phyloP scores from a whole-genome alignment of 2,888 invertebrate genomes.

The Chesias legatella region DNA sequence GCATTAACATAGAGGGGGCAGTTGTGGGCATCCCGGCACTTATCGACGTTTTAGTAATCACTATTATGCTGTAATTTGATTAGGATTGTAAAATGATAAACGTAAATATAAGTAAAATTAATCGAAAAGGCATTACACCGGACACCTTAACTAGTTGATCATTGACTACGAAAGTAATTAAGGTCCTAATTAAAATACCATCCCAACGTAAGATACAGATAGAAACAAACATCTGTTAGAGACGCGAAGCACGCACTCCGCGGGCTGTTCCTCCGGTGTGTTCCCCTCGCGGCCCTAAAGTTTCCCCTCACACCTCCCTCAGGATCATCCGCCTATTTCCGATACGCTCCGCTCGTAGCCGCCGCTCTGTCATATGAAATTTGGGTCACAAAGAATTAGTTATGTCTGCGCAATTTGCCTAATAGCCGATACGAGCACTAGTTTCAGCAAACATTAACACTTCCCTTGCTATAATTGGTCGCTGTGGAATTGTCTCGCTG shows the following conservation, averaged over 20 bases:
- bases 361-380: slow-evolving; percentile 58
- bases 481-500: slow-evolving; percentile 38
- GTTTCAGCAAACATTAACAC: slow-evolving; percentile 34
- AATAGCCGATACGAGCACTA: slow-evolving; percentile 43
- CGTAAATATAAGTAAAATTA: background rate
- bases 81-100: slow-evolving; percentile 12
- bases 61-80: slow-evolving; percentile 11
- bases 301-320: slow-evolving; percentile 45
- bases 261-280: slow-evolving; percentile 33
- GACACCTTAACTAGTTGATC: background rate
- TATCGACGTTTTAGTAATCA: slow-evolving; percentile 3
- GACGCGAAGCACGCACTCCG: slow-evolving; percentile 26
- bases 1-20: slow-evolving; percentile 14
- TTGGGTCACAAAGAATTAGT: slow-evolving; percentile 68
- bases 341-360: slow-evolving; percentile 40
- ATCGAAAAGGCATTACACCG: too few species aligned
- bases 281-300: slow-evolving; percentile 53
- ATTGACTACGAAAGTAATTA: slow-evolving; percentile 3
- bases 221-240: slow-evolving; percentile 29
- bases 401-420: slow-evolving; percentile 54
- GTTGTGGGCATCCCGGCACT: too few species aligned
- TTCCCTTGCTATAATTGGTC: slow-evolving; percentile 31
- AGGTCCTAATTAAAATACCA: slow-evolving; percentile 12
- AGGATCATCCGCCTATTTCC: slow-evolving; percentile 61
- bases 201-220: slow-evolving; percentile 13